A percentile compares a stretch with the other conserved stretches of the same genome.
These are phyloP conservation scores for Bugula neritina DNA, from an alignment of 2,888 invertebrate genomes.

Conservation along the genomic window DNA sequence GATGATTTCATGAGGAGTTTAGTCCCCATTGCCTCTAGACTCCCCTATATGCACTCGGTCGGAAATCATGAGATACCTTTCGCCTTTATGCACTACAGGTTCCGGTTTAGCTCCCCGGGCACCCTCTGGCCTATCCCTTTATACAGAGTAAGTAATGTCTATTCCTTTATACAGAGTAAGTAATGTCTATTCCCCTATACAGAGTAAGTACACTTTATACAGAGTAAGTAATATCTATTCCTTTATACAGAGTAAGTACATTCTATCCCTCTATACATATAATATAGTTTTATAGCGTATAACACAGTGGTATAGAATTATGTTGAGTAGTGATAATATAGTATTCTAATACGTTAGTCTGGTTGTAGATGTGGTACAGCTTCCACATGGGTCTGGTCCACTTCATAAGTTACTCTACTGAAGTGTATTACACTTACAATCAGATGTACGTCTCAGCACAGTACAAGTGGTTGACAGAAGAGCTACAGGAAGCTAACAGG, in stretches of 20 bases:
- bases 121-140: constrained; percentile 4
- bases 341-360: too few relatives aligned
- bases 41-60: constrained; percentile 19
- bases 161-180: not conserved
- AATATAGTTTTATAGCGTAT: too few relatives aligned
- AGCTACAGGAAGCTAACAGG: constrained; percentile 12
- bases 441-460: not conserved
- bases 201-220: too few relatives aligned
- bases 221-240: constrained; percentile 8
- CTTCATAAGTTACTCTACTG: constrained; percentile 17
- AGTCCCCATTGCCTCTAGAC: not conserved
- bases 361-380: constrained; percentile 25
- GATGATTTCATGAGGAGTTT: constrained; percentile 5
- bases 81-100: constrained; percentile 58
- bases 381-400: constrained; percentile 4
- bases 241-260: not conserved
- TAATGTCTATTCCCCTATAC: too few relatives aligned
- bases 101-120: not conserved
- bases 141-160: not conserved
- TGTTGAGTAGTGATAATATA: too few relatives aligned
- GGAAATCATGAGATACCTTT: constrained; percentile 54
- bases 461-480: constrained; percentile 7
- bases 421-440: not conserved
- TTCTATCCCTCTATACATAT: too few relatives aligned
- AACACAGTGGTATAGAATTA: too few relatives aligned